A percentile compares a stretch with the other conserved stretches of the same genome.
Evolutionary conservation across 2,113 vertebrate species (phyloP).

Genomic region (Grus americana): DNA sequence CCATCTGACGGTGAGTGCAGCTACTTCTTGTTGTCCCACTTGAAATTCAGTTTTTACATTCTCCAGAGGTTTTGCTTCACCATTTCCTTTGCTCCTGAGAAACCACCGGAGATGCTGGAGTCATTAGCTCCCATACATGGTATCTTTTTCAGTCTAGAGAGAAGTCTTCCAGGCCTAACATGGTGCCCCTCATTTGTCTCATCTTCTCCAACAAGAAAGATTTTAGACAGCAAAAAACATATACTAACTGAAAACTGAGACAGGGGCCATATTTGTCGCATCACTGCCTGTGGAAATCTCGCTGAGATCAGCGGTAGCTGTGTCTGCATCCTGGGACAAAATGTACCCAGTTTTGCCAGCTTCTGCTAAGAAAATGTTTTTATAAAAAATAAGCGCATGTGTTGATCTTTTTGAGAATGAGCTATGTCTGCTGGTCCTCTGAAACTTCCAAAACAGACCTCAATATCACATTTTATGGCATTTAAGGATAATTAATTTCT

Average conservation of each 20-base stretch:
- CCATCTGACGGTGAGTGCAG: neutral
- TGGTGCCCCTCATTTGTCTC: neutral
- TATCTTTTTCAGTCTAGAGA: neutral
- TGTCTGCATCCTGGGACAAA: neutral
- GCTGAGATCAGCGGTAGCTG: neutral
- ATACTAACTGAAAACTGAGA: neutral
- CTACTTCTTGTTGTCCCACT: neutral
- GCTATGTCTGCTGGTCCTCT: neutral
- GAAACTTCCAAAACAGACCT: neutral
- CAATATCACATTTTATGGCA: conserved; percentile 5
- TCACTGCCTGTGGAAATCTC: neutral
- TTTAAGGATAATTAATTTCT: conserved; percentile 68
- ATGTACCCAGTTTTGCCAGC: neutral
- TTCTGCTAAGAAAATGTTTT: neutral
- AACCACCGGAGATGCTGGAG: neutral
- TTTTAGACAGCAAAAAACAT: neutral
- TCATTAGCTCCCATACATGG: neutral
- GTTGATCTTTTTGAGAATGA: neutral
- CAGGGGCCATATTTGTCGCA: neutral
- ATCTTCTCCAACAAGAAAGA: neutral
- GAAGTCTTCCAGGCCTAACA: neutral
- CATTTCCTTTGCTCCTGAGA: neutral
- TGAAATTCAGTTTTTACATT: neutral
- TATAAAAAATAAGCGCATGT: neutral
- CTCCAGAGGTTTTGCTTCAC: neutral